phyloP scores from a whole-genome alignment of 2,113 vertebrate species.

The Indicator indicator region DNA sequence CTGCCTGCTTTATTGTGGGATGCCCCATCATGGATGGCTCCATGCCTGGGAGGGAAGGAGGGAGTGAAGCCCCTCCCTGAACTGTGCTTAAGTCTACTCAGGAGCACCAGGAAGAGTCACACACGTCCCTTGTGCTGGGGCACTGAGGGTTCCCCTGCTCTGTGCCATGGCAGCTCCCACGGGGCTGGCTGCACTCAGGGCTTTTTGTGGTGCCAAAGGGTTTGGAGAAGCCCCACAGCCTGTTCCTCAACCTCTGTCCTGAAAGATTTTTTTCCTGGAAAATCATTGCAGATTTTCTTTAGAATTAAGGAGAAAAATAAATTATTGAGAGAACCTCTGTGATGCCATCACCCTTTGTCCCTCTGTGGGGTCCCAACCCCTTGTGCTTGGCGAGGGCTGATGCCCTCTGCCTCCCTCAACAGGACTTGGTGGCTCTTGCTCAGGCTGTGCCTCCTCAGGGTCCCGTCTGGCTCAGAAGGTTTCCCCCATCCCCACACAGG shows the following conservation, averaged over 20 bases:
- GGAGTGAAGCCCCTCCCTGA: background rate
- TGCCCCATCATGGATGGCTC: fast-evolving
- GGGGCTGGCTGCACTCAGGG: fast-evolving
- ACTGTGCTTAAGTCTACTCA: background rate
- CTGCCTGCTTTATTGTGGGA: fast-evolving
- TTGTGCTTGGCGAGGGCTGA: fast-evolving
- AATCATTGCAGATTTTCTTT: background rate
- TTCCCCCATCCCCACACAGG: fast-evolving
- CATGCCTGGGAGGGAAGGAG: background rate
- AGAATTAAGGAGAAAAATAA: background rate
- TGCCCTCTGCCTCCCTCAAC: fast-evolving
- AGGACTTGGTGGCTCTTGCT: fast-evolving
- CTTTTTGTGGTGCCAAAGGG: background rate
- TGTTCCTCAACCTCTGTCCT: fast-evolving
- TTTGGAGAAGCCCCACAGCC: background rate
- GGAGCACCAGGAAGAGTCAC: background rate
- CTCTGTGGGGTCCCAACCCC: background rate
- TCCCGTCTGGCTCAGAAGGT: fast-evolving
- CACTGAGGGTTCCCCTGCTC: background rate
- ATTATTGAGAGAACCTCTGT: fast-evolving
- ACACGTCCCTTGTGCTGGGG: fast-evolving
- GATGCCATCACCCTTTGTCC: background rate
- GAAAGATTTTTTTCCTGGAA: background rate
- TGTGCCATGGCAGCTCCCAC: fast-evolving
- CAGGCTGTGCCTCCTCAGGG: fast-evolving